Evolutionary conservation across 1,140 invertebrate species (phyloP), one percentile per base, ranked within the genome.

Genomic region (Zaprionus tsacasi): DNA sequence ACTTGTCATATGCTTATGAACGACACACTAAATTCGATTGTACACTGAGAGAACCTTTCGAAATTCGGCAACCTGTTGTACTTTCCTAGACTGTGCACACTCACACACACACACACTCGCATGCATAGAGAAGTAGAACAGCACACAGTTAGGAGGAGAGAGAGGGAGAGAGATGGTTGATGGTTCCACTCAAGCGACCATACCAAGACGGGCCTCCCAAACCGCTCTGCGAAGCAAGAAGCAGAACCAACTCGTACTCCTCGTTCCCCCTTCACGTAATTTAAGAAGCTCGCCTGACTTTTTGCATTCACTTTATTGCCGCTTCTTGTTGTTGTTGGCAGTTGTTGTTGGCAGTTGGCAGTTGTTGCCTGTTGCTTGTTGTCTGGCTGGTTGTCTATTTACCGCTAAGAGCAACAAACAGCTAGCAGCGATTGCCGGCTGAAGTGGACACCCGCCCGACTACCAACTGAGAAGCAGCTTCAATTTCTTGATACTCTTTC

Each of bases 321-420:
- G 63, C 52, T 65, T 38, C 36, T 58, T 79, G 64, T 21, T 48
- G 38, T 45, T 43, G 40, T n/a, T 11, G 35, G 27, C 54, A 58
- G 52, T 59, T 21, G 21, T 21, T 21, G 21, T 21, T 21, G 21
- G 21, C 21, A 21, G 21, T 21, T 70, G 43, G 21, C 30, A 38
- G 48, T 52, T 50, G 21, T 21, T 70, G 43, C 33, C 30, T 27
- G 48, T 52, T 50, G 59, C 48, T 45, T 45, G 25, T 60, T 61
- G 57, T 67, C 67, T 76, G 61, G 40, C 57, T 43, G 63, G 67
- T 68, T 73, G 72, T 82, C 82, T 73, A 73, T 87, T 83, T 87
- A 87, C 83, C 83, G 83, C 85, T 87, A 87, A 88, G 83, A 87
- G 83, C 80, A 88, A 83, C 77, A 83, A 82, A 82, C 40, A 43